Conservation (phyloP, 2,888 invertebrate genomes). For the Morinoia aosen region DNA sequence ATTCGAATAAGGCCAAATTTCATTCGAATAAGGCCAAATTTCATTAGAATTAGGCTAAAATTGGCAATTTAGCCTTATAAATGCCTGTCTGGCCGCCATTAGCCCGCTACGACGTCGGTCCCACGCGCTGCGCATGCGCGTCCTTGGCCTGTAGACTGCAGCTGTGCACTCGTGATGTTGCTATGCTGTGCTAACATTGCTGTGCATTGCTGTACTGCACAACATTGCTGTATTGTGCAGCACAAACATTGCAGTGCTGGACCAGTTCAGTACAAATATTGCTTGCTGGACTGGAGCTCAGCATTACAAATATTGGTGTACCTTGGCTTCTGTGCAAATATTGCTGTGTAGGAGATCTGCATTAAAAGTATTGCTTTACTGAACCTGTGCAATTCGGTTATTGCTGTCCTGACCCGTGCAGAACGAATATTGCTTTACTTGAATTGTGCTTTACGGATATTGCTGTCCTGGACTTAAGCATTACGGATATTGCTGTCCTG, state of each 20-base stretch:
- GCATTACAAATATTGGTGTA: neutral
- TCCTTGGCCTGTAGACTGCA: too few species aligned
- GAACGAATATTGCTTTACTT: too few species aligned
- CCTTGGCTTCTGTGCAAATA: neutral
- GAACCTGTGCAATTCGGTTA: neutral
- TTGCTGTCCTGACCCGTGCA: too few species aligned
- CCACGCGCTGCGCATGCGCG: neutral
- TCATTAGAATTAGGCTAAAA: too few species aligned
- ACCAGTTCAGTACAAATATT: neutral
- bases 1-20: too few species aligned
- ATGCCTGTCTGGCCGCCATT: too few species aligned
- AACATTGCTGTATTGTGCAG: neutral
- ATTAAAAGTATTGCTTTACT: neutral
- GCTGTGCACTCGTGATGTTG: neutral
- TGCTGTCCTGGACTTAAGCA: too few species aligned
- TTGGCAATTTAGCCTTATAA: too few species aligned
- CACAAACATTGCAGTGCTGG: neutral
- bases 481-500: too few species aligned
- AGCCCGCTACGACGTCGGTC: too few species aligned
- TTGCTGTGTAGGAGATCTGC: neutral
- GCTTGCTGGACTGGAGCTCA: neutral
- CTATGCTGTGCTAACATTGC: neutral
- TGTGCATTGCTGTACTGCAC: neutral
- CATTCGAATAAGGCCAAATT: too few species aligned
- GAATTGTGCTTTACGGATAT: too few species aligned